phyloP scores from a whole-genome alignment of 35 echinoderm and acorn worm genomes.

The Ptychodera flava region DNA sequence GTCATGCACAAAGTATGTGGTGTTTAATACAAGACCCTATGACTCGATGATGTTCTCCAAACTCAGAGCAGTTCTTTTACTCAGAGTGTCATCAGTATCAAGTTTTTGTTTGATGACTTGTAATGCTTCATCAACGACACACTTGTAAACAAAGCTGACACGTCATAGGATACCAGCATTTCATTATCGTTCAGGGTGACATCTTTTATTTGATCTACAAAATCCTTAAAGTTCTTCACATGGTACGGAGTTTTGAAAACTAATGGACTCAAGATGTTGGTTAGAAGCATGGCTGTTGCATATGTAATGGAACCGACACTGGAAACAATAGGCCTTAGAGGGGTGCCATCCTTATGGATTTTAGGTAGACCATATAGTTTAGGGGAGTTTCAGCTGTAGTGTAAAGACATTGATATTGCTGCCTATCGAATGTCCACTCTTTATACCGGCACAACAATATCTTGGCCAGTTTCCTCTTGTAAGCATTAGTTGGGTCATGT shows the following conservation, averaged over 20 bases:
- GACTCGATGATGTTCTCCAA: not conserved
- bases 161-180: too few species aligned
- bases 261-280: conserved; percentile 3
- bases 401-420: conserved; percentile 1
- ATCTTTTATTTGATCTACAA: not conserved
- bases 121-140: too few species aligned
- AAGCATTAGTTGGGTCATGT: conserved; percentile 9
- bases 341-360: conserved; percentile 22
- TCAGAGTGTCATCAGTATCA: not conserved
- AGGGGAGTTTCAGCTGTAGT: conserved; percentile 17
- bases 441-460: too few species aligned
- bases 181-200: too few species aligned
- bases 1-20: not conserved
- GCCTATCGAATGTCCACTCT: too few species aligned
- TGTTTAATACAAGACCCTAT: not conserved
- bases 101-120: not conserved
- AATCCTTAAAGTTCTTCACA: conserved; percentile 13
- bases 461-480: conserved; percentile 25
- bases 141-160: too few species aligned
- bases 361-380: conserved; percentile 36
- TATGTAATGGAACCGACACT: conserved; percentile 27
- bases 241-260: conserved; percentile 8
- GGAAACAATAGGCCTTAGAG: conserved; percentile 27
- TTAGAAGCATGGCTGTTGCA: conserved; percentile 13
- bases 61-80: not conserved